phyloP scores from a whole-genome alignment of 1,140 invertebrate species.

The Ips typographus region DNA sequence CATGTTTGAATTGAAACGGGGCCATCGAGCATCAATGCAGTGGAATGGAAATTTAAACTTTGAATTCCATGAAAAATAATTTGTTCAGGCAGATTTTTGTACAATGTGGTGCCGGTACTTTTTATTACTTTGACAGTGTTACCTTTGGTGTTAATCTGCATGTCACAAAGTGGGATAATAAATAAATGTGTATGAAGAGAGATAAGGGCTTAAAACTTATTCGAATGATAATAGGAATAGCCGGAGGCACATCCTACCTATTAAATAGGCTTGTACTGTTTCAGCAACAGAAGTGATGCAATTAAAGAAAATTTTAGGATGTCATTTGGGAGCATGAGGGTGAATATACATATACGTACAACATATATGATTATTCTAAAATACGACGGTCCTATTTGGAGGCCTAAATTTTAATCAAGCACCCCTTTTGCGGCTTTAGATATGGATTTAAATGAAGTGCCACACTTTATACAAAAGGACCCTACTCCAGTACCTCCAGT shows the following conservation, averaged over 20 bases:
- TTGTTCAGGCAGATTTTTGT: neutral
- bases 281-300: neutral
- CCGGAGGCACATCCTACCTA: neutral
- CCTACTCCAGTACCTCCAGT: neutral
- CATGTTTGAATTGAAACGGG: slow-evolving; percentile 2
- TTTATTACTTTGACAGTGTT: neutral
- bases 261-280: neutral
- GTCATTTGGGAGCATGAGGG: slow-evolving; percentile 18
- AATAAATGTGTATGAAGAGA: neutral
- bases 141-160: neutral
- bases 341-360: slow-evolving; percentile 20
- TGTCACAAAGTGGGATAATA: neutral
- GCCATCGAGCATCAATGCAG: neutral
- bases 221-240: neutral
- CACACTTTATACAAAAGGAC: slow-evolving; percentile 9
- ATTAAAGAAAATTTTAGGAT: slow-evolving; percentile 22
- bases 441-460: slow-evolving; percentile 34
- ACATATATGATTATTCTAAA: slow-evolving; percentile 31
- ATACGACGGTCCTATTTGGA: slow-evolving; percentile 17
- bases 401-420: slow-evolving; percentile 25
- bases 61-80: slow-evolving; percentile 4
- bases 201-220: neutral
- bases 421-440: slow-evolving; percentile 29
- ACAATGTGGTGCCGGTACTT: slow-evolving; percentile 1
- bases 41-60: neutral